phyloP scores from a whole-genome alignment of 2,113 vertebrate genomes.

The Zosterops lateralis region DNA sequence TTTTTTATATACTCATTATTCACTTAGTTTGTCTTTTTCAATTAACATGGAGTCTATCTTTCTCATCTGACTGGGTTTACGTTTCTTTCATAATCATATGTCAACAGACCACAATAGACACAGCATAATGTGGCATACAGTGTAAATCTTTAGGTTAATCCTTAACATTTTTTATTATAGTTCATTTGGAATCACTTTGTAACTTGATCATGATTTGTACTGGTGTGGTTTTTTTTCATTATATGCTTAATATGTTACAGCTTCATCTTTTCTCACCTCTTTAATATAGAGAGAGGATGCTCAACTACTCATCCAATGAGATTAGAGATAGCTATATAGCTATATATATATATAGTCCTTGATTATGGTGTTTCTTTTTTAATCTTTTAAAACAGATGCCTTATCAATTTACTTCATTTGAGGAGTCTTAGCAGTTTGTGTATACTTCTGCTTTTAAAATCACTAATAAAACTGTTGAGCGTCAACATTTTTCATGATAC shows the following conservation, averaged over 20 bases:
- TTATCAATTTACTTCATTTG: neutral
- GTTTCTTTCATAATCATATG: conserved; percentile 72
- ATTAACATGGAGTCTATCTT: conserved; percentile 74
- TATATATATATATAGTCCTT: neutral
- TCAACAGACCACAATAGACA: conserved; percentile 68
- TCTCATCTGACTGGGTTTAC: conserved; percentile 73
- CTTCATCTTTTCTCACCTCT: conserved; percentile 33
- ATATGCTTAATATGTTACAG: conserved; percentile 33
- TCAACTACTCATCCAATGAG: neutral
- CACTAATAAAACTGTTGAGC: neutral
- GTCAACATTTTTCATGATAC: neutral
- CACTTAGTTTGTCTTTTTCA: conserved; percentile 79
- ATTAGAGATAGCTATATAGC: neutral
- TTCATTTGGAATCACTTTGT: conserved; percentile 65
- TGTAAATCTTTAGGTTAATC: conserved; percentile 68
- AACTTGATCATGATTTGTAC: conserved; percentile 69
- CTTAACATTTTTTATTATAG: conserved; percentile 48
- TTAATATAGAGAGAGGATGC: neutral
- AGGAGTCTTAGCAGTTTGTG: neutral
- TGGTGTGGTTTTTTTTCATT: conserved; percentile 25
- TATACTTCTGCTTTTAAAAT: neutral
- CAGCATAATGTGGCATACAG: conserved; percentile 45
- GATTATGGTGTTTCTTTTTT: neutral
- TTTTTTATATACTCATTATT: conserved; percentile 78
- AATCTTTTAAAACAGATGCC: neutral